These are phyloP conservation scores for Pristionchus fissidentatus DNA, from an alignment of 2,888 invertebrate species.

Conservation along the genomic window DNA sequence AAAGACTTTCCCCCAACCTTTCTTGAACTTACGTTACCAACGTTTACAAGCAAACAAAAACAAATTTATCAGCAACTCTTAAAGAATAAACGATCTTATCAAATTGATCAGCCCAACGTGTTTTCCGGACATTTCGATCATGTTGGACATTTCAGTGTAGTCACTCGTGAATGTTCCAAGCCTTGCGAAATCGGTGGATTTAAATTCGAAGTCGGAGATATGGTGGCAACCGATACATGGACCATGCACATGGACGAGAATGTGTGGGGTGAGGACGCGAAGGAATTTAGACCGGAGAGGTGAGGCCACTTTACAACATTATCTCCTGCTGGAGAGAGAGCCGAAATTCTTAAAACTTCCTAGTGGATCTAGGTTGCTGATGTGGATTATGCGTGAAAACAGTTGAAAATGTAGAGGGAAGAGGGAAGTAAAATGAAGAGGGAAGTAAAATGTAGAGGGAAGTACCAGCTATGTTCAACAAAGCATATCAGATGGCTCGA, in stretches of 20 bases:
- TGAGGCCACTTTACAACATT: not conserved
- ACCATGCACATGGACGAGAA: slow-evolving; percentile 27
- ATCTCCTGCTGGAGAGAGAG: no score
- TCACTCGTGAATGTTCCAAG: slow-evolving; percentile 11
- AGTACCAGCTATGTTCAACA: no score
- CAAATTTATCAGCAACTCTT: not conserved
- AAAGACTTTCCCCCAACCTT: not conserved
- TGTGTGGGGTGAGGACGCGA: slow-evolving; percentile 37
- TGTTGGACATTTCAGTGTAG: slow-evolving; percentile 1
- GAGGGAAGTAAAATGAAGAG: no score
- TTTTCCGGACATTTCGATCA: no score
- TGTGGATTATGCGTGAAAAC: no score
- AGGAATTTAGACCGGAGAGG: slow-evolving; percentile 38
- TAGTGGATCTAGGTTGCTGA: no score
- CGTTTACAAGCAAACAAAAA: not conserved
- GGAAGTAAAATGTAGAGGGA: no score
- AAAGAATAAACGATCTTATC: not conserved
- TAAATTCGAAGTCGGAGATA: slow-evolving; percentile 28
- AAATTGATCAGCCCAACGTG: not conserved
- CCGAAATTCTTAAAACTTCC: no score
- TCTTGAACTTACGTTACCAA: not conserved
- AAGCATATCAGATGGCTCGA: slow-evolving; percentile 53
- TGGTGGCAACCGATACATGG: slow-evolving; percentile 8
- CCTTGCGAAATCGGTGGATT: not conserved
- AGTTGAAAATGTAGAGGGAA: no score